A percentile compares a stretch with the other conserved stretches of the same genome.
These are phyloP conservation scores for Clistopyga incitator DNA, from an alignment of 2,888 invertebrate genomes.

Conservation along the genomic window DNA sequence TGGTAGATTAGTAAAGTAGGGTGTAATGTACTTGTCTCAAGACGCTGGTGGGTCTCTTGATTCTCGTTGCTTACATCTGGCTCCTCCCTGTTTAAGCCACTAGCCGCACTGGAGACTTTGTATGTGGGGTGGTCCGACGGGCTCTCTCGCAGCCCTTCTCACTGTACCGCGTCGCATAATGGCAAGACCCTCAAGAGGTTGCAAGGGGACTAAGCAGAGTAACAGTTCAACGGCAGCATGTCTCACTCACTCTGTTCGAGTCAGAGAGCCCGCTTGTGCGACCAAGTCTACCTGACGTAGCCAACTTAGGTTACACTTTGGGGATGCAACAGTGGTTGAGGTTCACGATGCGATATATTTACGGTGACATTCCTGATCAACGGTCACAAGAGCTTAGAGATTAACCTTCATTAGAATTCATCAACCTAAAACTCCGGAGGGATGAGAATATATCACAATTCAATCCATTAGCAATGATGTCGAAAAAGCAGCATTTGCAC, in stretches of 20 bases:
- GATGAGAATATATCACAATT: too few species aligned
- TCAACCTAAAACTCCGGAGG: not conserved
- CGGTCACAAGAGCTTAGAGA: not conserved
- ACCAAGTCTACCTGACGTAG: not conserved
- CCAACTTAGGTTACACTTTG: conserved; percentile 6
- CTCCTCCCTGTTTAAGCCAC: conserved; percentile 65
- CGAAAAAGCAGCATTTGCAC: too few species aligned
- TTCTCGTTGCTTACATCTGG: conserved; percentile 80
- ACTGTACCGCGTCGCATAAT: conserved; percentile 38
- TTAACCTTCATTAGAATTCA: not conserved
- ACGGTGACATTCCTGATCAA: not conserved
- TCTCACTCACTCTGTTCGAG: conserved; percentile 25
- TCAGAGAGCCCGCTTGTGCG: conserved; percentile 52
- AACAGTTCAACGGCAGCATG: conserved; percentile 21
- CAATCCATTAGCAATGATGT: too few species aligned
- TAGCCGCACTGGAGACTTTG: conserved; percentile 43
- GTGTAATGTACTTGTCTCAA: conserved; percentile 2
- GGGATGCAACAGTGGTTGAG: not conserved
- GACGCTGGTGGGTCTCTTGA: conserved; percentile 32
- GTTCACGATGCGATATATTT: not conserved
- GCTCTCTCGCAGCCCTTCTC: conserved; percentile 42
- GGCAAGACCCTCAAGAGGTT: conserved; percentile 44
- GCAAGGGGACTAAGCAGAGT: conserved; percentile 35
- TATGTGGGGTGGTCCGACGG: conserved; percentile 41
- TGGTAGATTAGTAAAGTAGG: not conserved